Evolutionary conservation across 37 sponge, comb jelly and placozoan species (phyloP), one percentile per base, ranked within the genome.

Genomic region (Axinella damicornis): DNA sequence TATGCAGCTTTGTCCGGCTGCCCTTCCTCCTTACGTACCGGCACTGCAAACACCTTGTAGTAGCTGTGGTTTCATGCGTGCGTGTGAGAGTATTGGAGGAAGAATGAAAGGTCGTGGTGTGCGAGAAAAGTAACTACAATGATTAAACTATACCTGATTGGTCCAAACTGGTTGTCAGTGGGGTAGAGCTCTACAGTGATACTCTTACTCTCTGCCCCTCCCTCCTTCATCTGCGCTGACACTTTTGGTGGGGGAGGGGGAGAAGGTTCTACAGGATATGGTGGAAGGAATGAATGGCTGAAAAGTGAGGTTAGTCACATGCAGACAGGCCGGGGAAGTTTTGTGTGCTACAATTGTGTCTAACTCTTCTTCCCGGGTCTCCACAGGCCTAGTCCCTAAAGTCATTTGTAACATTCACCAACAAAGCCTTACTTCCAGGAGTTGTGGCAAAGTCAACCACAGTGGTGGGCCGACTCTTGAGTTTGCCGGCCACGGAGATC

Each of bases 41-140:
- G 85, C 21, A 87, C 75, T 22, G 88, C 89, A 74, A 81, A 46
- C 58, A 87, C 57, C 39, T 57, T 62, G 41, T 88, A 92, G 40
- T 83, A 80, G 33, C 85, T 87, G 71, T 33, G 38, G n/a, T 41
- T 4, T 46, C 4, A 12, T 46, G 46, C 9, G 46, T 46, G 46
- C 9, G 46, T 4, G 35, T 68, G 34, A 77, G 24, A n/a, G n/a
- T n/a, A n/a, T n/a, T n/a, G n/a, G n/a, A n/a, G n/a, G n/a, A n/a
- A n/a, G n/a, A n/a, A n/a, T n/a, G n/a, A n/a, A n/a, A n/a, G n/a
- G n/a, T n/a, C n/a, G n/a, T n/a, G n/a, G n/a, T n/a, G n/a, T n/a
- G n/a, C n/a, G n/a, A n/a, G n/a, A n/a, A n/a, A n/a, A n/a, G n/a
- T n/a, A n/a, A n/a, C n/a, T n/a, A n/a, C n/a, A n/a, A n/a, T n/a